Percentiles rank a stretch among this genome's conserved stretches.
phyloP scores from a whole-genome alignment of 2,797 vertebrate species.

The Xiphophorus birchmanni region DNA sequence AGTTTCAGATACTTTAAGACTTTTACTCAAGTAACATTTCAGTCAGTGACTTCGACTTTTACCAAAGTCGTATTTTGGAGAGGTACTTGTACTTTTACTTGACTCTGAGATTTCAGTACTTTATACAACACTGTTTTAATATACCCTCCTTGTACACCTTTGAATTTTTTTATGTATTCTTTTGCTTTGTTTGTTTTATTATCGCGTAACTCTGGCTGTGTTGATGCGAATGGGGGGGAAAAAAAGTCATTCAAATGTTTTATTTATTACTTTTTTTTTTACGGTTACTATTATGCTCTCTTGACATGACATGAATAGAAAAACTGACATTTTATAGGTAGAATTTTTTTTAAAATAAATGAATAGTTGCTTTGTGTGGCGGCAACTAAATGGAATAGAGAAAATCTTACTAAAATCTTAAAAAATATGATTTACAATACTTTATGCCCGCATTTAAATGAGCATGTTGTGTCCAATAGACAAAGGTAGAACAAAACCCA shows the following conservation, averaged over 20 bases:
- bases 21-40: no score
- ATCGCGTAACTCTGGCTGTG: neutral
- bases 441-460: neutral
- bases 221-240: neutral
- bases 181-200: neutral
- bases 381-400: neutral
- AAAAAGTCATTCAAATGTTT: neutral
- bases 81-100: no score
- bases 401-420: neutral
- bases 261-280: neutral
- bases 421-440: neutral
- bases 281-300: neutral
- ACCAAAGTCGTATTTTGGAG: no score
- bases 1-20: no score
- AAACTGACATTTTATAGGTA: neutral
- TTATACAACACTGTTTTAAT: no score
- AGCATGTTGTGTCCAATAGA: neutral
- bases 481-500: neutral
- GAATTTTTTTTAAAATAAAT: neutral
- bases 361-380: neutral
- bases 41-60: no score
- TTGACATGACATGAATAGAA: neutral
- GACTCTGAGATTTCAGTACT: no score
- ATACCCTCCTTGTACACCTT: neutral
- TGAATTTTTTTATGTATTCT: neutral